A percentile compares a stretch with the other conserved stretches of the same genome.
phyloP scores from a whole-genome alignment of 2,888 invertebrate species.

The Polyommatus icarus region DNA sequence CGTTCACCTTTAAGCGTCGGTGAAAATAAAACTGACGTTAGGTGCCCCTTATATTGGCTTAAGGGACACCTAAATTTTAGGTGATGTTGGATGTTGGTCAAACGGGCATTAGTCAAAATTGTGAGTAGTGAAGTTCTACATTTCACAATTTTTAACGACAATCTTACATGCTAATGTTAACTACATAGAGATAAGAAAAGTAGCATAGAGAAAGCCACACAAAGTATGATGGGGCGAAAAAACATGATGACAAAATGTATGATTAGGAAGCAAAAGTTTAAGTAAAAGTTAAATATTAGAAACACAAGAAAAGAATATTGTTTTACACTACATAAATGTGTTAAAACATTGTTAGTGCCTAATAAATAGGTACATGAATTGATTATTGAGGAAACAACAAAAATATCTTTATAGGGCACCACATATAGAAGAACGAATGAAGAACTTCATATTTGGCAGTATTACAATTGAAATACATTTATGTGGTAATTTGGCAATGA shows the following conservation, averaged over 20 bases:
- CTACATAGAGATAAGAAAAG: background rate
- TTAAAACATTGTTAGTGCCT: background rate
- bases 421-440: background rate
- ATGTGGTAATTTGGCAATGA: constrained; percentile 18
- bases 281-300: background rate
- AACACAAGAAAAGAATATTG: background rate
- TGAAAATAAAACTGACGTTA: too few species aligned
- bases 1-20: too few species aligned
- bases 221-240: background rate
- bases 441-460: background rate
- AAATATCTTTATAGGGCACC: background rate
- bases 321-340: background rate
- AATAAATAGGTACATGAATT: background rate
- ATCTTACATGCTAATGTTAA: background rate
- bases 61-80: too few species aligned
- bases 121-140: background rate
- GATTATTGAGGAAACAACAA: background rate
- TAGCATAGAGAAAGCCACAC: constrained; percentile 1
- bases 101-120: background rate
- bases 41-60: too few species aligned
- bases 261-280: background rate
- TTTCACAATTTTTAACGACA: background rate
- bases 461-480: background rate
- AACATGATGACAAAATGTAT: background rate
- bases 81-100: too few species aligned